Base-by-base conservation (phyloP, 2,888 invertebrate species). In the Aproaerema taeniolella region DNA sequence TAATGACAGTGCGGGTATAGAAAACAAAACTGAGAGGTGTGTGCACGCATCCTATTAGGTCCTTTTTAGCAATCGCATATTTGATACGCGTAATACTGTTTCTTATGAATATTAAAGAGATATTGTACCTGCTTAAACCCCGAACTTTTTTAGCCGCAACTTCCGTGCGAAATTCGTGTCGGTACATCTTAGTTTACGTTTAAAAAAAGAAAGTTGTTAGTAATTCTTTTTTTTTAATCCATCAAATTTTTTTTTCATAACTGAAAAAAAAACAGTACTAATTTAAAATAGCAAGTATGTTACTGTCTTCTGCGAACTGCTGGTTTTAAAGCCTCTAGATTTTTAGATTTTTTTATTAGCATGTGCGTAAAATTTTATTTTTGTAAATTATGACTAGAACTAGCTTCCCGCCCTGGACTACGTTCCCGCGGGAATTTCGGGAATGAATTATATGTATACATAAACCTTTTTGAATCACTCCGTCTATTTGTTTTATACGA, bases 61-160 rank as follows among this genome's bases (percentile, higher is more conserved):
- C 55, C 74, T 82, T 74, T 63, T 79, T 76, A 70, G 61, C 78
- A 79, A 75, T 77, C 74, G 74, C 65, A 58, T 46, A 46, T 82
- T 83, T 85, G 85, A 85, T 85, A 85, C 82, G 83, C 82, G 77
- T 71, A 82, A 83, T 82, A 65, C 56, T 61, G 72, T 71, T 61
- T 55, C 52, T 63, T 73, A 75, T 83, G 82, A 82, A 83, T 85
- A 82, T 80, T 79, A 75, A 82, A 73, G 55, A 25, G 26, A 39
- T 46, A 61, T 72, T 69, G 67, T 74, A 68, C 78, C 77, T 69
- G 56, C 54, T 57, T 70, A 61, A 73, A 63, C 63, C 63, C 28
- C 24, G 34, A 54, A 54, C 52, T 46, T 53, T 66, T 67, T 67
- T 63, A 50, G 47, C 35, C 36, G 45, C 33, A 44, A 60, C 61